Evolutionary conservation across 2,888 invertebrate genomes (phyloP).

Genomic region (Hermaeophaga mercurialis): DNA sequence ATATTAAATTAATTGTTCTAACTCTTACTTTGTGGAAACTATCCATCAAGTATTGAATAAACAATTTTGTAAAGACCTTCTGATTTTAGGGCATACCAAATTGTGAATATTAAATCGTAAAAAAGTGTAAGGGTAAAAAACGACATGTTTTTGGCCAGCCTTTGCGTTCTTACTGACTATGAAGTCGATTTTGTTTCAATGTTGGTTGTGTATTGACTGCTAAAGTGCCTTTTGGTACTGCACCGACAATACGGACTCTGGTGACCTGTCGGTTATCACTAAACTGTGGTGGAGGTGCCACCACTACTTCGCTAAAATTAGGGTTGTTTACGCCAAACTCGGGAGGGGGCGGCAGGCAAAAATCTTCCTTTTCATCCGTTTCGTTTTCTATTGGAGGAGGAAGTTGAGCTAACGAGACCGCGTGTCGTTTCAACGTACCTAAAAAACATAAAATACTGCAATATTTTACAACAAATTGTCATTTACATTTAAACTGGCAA

Average conservation of each 20-base stretch:
- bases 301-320: conserved; percentile 58
- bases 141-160: conserved; percentile 23
- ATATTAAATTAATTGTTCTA: too few species aligned
- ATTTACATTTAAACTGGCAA: too few species aligned
- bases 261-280: conserved; percentile 71
- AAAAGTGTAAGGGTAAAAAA: conserved; percentile 30
- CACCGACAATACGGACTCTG: conserved; percentile 81
- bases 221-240: conserved; percentile 71
- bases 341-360: conserved; percentile 64
- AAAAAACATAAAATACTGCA: too few species aligned
- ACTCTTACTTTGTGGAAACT: too few species aligned
- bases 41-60: too few species aligned
- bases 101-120: conserved; percentile 34
- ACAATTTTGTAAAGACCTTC: background rate
- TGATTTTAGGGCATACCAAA: conserved; percentile 23
- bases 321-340: conserved; percentile 61
- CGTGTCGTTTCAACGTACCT: conserved; percentile 42
- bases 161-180: conserved; percentile 51
- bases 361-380: conserved; percentile 70
- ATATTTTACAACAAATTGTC: too few species aligned
- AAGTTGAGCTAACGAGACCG: conserved; percentile 75
- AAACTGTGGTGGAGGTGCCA: conserved; percentile 90
- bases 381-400: conserved; percentile 79
- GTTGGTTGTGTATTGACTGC: conserved; percentile 44
- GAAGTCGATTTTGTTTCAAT: conserved; percentile 54